Evolutionary conservation across 1,140 invertebrate genomes (phyloP).

Genomic region (Metaphire vulgaris): DNA sequence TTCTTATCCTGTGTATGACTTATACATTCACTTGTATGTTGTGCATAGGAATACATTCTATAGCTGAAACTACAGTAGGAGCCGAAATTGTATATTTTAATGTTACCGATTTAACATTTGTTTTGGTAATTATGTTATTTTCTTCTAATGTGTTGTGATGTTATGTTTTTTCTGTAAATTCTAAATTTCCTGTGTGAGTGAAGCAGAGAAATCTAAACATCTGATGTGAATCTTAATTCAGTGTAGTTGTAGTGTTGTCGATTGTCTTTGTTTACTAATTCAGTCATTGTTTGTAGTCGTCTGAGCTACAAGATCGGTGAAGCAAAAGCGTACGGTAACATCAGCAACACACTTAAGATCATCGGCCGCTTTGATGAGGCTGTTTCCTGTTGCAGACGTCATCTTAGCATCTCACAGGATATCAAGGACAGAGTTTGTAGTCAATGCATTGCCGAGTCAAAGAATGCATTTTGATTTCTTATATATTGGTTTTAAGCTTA

Average conservation of each 20-base stretch:
- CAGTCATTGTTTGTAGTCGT: constrained; percentile 67
- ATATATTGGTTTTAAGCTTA: no score
- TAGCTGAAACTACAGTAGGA: no score
- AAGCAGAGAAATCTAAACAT: not conserved
- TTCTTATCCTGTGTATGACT: not conserved
- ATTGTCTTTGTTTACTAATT: no score
- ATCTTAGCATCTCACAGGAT: constrained; percentile 83
- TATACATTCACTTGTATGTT: not conserved
- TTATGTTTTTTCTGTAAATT: no score
- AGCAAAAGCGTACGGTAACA: constrained; percentile 94
- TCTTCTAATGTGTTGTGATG: no score
- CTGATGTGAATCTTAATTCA: not conserved
- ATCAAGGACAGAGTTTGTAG: constrained; percentile 71
- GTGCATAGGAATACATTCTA: no score
- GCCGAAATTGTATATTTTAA: no score
- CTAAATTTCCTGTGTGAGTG: no score
- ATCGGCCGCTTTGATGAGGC: constrained; percentile 95
- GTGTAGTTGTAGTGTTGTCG: not conserved
- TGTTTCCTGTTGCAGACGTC: constrained; percentile 84
- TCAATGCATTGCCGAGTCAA: no score
- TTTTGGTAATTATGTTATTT: no score
- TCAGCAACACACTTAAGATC: constrained; percentile 95
- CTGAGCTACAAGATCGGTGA: constrained; percentile 88
- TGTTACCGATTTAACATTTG: no score
- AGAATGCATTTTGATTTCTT: no score